Base-by-base conservation (phyloP, 2,888 invertebrate species). In the Oxytorus armatus region DNA sequence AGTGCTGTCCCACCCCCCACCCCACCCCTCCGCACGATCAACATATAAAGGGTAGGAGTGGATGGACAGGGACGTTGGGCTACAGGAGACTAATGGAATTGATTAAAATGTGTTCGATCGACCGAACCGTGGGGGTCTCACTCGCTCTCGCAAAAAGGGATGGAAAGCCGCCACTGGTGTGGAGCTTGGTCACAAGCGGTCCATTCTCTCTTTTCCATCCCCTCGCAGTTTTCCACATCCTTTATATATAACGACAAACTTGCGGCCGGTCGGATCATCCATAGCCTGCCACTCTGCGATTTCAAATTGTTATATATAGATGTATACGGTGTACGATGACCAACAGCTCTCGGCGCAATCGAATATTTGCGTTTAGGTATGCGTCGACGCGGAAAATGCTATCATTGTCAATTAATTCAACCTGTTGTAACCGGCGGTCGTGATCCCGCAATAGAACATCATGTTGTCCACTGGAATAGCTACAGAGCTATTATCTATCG, bases 81-180 rank as follows among this genome's bases (percentile, higher is more conserved):
- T 85, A 88, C 88, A 88, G 84, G 85, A 86, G 88, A 88, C 91
- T 90, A 91, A 91, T 91, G 90, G 90, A 91, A 91, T 91, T 91
- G 91, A 91, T 91, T 91, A 91, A 91, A 91, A 91, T 91, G 91
- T 90, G 90, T 90, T 89, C 89, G 89, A 89, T 90, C 91, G 88
- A 90, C 88, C 89, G 88, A 89, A 89, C 88, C 87, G 86, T 87
- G 86, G 86, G 87, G 86, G 85, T 83, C 80, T 78, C 75, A 14
- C 82, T 80, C 83, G 80, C 80, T 77, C 78, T 16, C 39, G 39
- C 39, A 33, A 65, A 74, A 51, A 18, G 66, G 44, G 44, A 36
- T 18, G 42, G 33, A 23, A 2, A n/a, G 1, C 39, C 3, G n/a
- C n/a, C 3, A n/a, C 23, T 49, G n/a, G 33, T 36, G 49, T 44